phyloP scores from a whole-genome alignment of 1,140 invertebrate species.

The Drosophila kurseongensis region DNA sequence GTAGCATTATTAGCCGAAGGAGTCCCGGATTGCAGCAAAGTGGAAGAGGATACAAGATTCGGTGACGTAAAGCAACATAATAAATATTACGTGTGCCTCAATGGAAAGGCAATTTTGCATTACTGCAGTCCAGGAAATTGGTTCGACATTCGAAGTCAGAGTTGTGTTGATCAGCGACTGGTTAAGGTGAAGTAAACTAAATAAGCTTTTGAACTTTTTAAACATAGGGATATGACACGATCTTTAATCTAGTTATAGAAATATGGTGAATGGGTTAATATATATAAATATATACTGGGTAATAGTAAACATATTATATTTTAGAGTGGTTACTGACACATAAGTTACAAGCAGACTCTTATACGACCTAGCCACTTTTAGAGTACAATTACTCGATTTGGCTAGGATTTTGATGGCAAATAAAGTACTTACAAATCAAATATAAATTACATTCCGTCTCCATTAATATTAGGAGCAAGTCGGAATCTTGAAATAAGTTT shows the following conservation, averaged over 20 bases:
- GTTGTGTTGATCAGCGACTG: slow-evolving; percentile 30
- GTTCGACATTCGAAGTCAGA: slow-evolving; percentile 43
- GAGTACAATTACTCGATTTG: background rate
- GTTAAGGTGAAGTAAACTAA: slow-evolving; percentile 20
- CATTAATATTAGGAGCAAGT: background rate
- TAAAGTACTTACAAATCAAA: slow-evolving; percentile 7
- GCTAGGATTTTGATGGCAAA: background rate
- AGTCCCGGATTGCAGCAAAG: slow-evolving; percentile 26
- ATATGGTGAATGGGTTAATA: slow-evolving; percentile 24
- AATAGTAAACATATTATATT: slow-evolving; percentile 2
- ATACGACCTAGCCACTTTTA: slow-evolving; percentile 1
- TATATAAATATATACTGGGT: slow-evolving; percentile 3
- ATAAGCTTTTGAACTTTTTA: background rate
- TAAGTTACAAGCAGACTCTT: slow-evolving; percentile 3
- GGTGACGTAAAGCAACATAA: slow-evolving; percentile 41
- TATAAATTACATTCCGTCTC: background rate
- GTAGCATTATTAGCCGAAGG: background rate
- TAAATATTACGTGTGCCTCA: slow-evolving; percentile 53
- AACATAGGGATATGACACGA: background rate
- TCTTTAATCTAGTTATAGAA: slow-evolving; percentile 9
- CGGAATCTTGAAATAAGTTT: too few relatives aligned
- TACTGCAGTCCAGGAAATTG: slow-evolving; percentile 54
- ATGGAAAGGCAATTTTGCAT: slow-evolving; percentile 26
- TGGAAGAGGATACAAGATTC: slow-evolving; percentile 13
- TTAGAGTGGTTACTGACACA: slow-evolving; percentile 28